Percentiles rank a stretch among this genome's conserved stretches.
phyloP scores from a whole-genome alignment of 1,140 invertebrate species.

The Drosophila simulans region DNA sequence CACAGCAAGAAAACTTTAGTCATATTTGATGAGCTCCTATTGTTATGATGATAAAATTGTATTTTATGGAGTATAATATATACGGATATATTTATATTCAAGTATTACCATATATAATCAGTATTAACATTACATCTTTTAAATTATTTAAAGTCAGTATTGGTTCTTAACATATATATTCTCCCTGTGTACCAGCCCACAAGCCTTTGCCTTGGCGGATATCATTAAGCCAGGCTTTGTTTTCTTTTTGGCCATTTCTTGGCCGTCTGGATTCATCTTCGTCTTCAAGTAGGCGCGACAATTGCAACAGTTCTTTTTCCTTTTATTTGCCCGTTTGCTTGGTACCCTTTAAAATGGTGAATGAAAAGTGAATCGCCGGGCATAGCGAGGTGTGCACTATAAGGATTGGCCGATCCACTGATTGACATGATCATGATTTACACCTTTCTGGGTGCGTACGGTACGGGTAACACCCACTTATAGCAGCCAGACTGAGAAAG shows the following conservation, averaged over 20 bases:
- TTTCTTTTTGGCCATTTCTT: slow-evolving; percentile 44
- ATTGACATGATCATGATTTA: slow-evolving; percentile 84
- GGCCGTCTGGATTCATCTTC: slow-evolving; percentile 37
- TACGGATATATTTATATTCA: no score
- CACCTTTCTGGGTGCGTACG: slow-evolving; percentile 83
- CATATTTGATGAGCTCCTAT: not conserved
- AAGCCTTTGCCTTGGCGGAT: slow-evolving; percentile 62
- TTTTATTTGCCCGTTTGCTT: slow-evolving; percentile 32
- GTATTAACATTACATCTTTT: no score
- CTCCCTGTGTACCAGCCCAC: slow-evolving; percentile 51
- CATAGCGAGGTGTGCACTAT: slow-evolving; percentile 59
- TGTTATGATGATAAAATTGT: not conserved
- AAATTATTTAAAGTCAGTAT: no score
- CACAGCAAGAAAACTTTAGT: not conserved
- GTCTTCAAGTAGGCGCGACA: slow-evolving; percentile 78
- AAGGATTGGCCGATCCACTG: slow-evolving; percentile 67
- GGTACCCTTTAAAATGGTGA: slow-evolving; percentile 21
- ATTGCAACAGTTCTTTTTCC: slow-evolving; percentile 74
- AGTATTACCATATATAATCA: not conserved
- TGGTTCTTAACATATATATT: not conserved
- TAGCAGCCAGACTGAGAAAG: slow-evolving; percentile 12
- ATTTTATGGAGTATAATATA: not conserved
- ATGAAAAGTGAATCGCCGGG: slow-evolving; percentile 50
- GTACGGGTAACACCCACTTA: slow-evolving; percentile 64
- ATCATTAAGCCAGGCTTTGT: slow-evolving; percentile 81